These are phyloP conservation scores for Drosophila obscura DNA, from an alignment of 1,140 invertebrate genomes.

Conservation along the genomic window DNA sequence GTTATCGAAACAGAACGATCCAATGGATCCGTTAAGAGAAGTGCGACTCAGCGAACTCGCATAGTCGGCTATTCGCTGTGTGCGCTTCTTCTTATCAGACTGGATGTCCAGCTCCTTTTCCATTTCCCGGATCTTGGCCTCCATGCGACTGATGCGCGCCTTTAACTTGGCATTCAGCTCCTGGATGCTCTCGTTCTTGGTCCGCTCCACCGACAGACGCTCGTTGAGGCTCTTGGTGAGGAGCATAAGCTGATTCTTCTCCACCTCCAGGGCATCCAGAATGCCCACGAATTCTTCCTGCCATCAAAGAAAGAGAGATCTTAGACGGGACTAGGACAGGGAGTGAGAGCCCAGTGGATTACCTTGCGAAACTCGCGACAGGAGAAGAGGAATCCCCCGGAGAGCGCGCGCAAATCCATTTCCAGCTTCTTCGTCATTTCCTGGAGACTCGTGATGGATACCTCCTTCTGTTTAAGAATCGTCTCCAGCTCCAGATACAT, in stretches of 20 bases:
- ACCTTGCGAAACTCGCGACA: constrained; percentile 80
- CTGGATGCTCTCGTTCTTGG: constrained; percentile 46
- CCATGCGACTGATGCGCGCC: constrained; percentile 66
- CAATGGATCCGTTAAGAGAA: constrained; percentile 60
- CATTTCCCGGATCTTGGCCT: constrained; percentile 67
- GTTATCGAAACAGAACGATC: constrained; percentile 76
- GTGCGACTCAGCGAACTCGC: constrained; percentile 58
- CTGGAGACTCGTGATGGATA: constrained; percentile 40
- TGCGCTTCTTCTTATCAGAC: constrained; percentile 73
- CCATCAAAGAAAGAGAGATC: background rate
- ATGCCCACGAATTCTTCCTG: constrained; percentile 81
- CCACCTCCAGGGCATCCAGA: constrained; percentile 85
- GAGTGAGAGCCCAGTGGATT: background rate
- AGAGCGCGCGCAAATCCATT: constrained; percentile 69
- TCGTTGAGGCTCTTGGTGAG: constrained; percentile 84
- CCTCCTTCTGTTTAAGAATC: constrained; percentile 49
- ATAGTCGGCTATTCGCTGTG: constrained; percentile 75
- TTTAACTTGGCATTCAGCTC: constrained; percentile 68
- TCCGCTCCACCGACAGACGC: constrained; percentile 85
- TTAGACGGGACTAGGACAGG: background rate
- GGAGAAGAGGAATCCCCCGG: constrained; percentile 78
- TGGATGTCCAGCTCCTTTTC: constrained; percentile 76
- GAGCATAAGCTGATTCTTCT: constrained; percentile 85
- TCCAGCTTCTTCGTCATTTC: constrained; percentile 64
- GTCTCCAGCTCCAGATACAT: constrained; percentile 66